Conservation (phyloP, 2,888 invertebrate genomes). For the Eupeodes latifasciatus region DNA sequence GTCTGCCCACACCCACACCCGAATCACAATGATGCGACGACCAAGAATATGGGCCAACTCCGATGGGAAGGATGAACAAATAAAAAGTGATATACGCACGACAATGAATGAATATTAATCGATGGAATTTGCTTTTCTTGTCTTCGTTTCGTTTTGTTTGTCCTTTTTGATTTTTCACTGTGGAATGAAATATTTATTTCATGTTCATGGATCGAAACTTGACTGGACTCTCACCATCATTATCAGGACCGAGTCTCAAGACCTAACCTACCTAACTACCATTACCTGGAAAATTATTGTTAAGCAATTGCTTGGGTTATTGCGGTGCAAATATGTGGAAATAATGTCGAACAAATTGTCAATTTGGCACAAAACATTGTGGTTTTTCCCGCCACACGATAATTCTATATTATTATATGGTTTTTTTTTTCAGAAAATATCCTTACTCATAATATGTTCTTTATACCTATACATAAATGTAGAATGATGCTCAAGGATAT, state of each 20-base stretch:
- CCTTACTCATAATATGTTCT: no score
- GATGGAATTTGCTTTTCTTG: constrained; percentile 58
- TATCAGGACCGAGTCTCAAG: no score
- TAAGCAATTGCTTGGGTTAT: constrained; percentile 68
- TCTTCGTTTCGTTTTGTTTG: not conserved
- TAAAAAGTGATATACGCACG: constrained; percentile 83
- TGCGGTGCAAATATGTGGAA: constrained; percentile 75
- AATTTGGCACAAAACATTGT: constrained; percentile 66
- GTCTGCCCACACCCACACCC: not conserved
- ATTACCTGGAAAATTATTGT: constrained; percentile 68
- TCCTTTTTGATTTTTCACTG: constrained; percentile 72
- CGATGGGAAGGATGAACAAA: constrained; percentile 78
- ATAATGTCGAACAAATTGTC: constrained; percentile 73
- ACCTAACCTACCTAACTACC: constrained; percentile 12
- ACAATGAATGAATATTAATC: constrained; percentile 84
- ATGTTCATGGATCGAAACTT: not conserved
- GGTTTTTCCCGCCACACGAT: constrained; percentile 33
- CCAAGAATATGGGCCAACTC: constrained; percentile 39
- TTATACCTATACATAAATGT: not conserved
- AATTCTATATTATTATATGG: constrained; percentile 19
- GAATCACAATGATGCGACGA: not conserved
- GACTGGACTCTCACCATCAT: no score
- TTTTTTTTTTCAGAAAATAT: not conserved
- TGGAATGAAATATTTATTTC: constrained; percentile 55
- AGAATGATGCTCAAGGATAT: not conserved